Evolutionary conservation across 2,113 vertebrate genomes (phyloP).

Genomic region (Rafetus swinhoei): DNA sequence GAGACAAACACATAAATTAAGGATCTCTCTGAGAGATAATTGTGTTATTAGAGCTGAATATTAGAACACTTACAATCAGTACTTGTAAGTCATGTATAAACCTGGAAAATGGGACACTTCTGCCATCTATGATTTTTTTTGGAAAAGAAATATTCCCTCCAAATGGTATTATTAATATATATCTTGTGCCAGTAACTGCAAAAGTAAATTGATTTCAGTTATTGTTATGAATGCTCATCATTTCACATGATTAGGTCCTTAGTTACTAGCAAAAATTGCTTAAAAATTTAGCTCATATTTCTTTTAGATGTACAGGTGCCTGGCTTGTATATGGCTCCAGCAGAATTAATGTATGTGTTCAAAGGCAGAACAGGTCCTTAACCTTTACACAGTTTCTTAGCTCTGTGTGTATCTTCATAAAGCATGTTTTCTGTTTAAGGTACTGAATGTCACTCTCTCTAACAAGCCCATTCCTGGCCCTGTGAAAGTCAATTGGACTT

Average conservation of each 20-base stretch:
- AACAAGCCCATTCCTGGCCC: too few relatives aligned
- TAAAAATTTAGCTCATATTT: background rate
- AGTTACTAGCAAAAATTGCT: background rate
- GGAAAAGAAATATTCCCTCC: background rate
- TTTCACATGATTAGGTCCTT: background rate
- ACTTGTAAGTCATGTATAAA: background rate
- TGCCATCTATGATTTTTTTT: background rate
- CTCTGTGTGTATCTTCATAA: background rate
- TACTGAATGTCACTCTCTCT: background rate
- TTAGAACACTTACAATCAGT: background rate
- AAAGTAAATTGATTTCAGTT: background rate
- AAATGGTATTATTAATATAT: background rate
- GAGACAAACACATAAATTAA: background rate
- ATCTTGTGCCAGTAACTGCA: background rate
- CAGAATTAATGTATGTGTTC: background rate
- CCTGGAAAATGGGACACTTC: accelerated
- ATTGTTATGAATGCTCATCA: background rate
- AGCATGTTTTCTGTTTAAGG: background rate
- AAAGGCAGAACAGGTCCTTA: background rate
- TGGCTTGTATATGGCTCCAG: background rate
- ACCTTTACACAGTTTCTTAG: background rate
- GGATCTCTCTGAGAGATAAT: background rate
- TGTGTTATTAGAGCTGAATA: background rate
- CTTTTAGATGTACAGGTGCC: background rate
- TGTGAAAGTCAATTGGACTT: background rate